A percentile compares a stretch with the other conserved stretches of the same genome.
Evolutionary conservation across 2,888 invertebrate genomes (phyloP).

Genomic region (Caenorhabditis panamensis): DNA sequence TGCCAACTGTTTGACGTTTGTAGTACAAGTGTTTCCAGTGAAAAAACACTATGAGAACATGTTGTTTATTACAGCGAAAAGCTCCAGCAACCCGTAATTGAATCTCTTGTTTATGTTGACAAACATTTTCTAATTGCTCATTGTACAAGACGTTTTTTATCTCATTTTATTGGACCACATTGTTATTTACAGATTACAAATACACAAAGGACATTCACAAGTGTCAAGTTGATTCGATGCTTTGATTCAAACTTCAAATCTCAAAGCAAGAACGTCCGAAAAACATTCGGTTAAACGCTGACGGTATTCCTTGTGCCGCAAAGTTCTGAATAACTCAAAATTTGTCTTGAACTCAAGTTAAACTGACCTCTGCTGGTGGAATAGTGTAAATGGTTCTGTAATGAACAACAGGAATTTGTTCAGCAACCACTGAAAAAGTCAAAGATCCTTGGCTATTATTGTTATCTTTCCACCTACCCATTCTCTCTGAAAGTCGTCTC

Average conservation of each 20-base stretch:
- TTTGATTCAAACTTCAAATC: slow-evolving; percentile 45
- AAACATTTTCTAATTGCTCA: too few species aligned
- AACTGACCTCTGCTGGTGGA: slow-evolving; percentile 44
- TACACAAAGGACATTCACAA: too few species aligned
- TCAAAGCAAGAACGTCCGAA: slow-evolving; percentile 64
- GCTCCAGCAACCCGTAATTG: too few species aligned
- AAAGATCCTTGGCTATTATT: background rate
- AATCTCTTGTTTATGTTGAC: too few species aligned
- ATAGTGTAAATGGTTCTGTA: slow-evolving; percentile 53
- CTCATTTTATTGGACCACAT: too few species aligned
- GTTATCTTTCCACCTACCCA: slow-evolving; percentile 24
- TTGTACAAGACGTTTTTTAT: too few species aligned
- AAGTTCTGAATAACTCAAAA: slow-evolving; percentile 54
- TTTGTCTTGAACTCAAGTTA: background rate
- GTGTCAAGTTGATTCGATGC: too few species aligned
- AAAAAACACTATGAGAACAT: too few species aligned
- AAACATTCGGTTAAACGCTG: slow-evolving; percentile 62
- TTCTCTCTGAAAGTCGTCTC: slow-evolving; percentile 57
- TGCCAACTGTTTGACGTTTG: too few species aligned
- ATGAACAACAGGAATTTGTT: slow-evolving; percentile 42
- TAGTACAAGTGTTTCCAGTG: too few species aligned
- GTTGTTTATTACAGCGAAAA: too few species aligned
- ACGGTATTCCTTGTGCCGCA: slow-evolving; percentile 47
- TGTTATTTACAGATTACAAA: too few species aligned
- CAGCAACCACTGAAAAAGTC: slow-evolving; percentile 39